These are phyloP conservation scores for Cebus imitator DNA, from an alignment of 2,113 vertebrate genomes.

Conservation along the genomic window DNA sequence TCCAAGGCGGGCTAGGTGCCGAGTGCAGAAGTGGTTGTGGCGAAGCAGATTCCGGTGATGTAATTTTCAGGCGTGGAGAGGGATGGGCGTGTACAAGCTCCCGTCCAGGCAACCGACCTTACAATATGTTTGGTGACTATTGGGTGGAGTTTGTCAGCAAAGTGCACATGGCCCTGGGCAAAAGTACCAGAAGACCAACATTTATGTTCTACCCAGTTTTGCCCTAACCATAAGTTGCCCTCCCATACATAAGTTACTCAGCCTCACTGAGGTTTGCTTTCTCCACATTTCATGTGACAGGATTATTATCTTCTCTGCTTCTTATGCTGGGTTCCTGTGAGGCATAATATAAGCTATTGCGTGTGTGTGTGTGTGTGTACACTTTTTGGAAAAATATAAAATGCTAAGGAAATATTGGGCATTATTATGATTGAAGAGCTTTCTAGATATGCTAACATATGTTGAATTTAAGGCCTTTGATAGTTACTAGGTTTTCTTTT, in stretches of 20 bases:
- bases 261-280: background rate
- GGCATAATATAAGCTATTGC: background rate
- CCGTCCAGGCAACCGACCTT: too few relatives aligned
- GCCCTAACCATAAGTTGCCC: background rate
- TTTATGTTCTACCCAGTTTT: background rate
- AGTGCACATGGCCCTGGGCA: background rate
- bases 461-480: constrained; percentile 33
- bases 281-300: background rate
- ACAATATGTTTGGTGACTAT: background rate
- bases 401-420: background rate
- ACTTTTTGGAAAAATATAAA: background rate
- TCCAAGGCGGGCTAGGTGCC: too few relatives aligned
- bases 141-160: background rate
- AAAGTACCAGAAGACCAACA: background rate
- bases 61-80: too few relatives aligned
- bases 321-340: background rate
- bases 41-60: too few relatives aligned
- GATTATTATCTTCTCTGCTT: background rate
- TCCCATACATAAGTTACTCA: background rate
- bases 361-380: too few relatives aligned
- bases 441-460: background rate
- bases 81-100: too few relatives aligned
- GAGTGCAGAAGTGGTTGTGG: too few relatives aligned
- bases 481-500: constrained; percentile 32
- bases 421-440: constrained; percentile 36